Base-by-base conservation (phyloP, 2,888 invertebrate species). In the Tenthredo distinguenda region DNA sequence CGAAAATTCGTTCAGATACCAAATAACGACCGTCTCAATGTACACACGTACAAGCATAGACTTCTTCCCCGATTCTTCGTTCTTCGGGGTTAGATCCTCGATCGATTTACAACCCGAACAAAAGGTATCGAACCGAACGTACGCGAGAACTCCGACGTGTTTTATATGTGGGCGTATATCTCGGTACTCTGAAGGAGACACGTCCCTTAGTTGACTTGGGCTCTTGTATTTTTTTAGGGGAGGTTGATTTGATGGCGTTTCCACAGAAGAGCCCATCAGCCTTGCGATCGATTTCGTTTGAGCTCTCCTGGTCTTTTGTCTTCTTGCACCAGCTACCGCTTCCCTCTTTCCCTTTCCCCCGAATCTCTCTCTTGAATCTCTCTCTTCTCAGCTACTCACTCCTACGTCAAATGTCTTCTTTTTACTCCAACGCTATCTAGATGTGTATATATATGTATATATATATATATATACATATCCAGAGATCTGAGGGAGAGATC, bases 251-350 rank as follows among this genome's bases (percentile, higher is more conserved):
- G 50, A 77, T 77, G 77, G 50, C 31, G 77, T 77, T 77, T 77
- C 34, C 34, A 34, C 34, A 40, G 34, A 74, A 74, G 50, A 62
- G 62, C 62, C 81, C 62, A 58, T 81, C 81, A 40, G 81, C 26
- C 58, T 2, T n/a, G 21, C 58, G 81, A 81, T 81, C 81, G 81
- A 81, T 81, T 81, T 40, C 37, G 81, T 81, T 81, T 58, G 58
- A 81, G n/a, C 40, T 31, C 58, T 81, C 21, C 37, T 37, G 12
- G n/a, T 40, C 62, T 81, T 40, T 77, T 77, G 50, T 47, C 50
- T 55, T 77, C 31, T 55, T 50, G 18, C 50, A 18, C 55, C 21
- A 18, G 77, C 43, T 47, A 47, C 74, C 26, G 21, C 43, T 21
- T 7, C 18, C 34, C 31, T 34, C 50, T 31, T 9, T 31, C 50